Evolutionary conservation across 1,140 invertebrate genomes (phyloP), one percentile per base, ranked within the genome.

Genomic region (Stenopsyche tienmushanensis): DNA sequence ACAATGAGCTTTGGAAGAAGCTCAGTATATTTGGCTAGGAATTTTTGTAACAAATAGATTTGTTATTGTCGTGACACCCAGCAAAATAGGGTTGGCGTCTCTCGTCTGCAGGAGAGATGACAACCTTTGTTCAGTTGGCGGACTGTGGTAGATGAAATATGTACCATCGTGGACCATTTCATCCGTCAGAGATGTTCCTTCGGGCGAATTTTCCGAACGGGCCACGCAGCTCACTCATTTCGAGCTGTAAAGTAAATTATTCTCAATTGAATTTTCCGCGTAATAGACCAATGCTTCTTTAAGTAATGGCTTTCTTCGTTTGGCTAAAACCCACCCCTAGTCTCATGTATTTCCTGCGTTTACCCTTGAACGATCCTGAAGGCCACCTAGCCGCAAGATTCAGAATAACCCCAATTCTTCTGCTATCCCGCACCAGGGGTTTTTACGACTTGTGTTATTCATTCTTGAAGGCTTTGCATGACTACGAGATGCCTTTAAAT

Each of bases 251-350:
- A 62, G 45, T 62, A 62, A 62, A 62, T 62, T 62, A 52, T 62
- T 62, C 59, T 34, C 59, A 62, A 62, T 62, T 62, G 59, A 62
- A 62, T 62, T 62, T 62, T 62, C 59, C 59, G 59, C 45, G 47
- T 62, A 62, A 62, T 62, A 62, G 59, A 62, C 59, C 59, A 23
- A 62, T 62, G 45, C 54, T 42, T 57, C 54, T 42, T 21, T 57
- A 57, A 57, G 34, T 57, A 42, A 57, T 57, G 54, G 54, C 39
- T 20, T 5, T 20, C 34, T 18, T 15, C 21, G n/a, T 9, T 9
- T 17, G 2, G 41, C 2, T 42, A 9, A 1, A 3, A 1, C 41
- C 9, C 41, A 1, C 41, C 41, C 41, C 41, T 17, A 15, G 13
- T 9, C 18, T 9, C 1, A 49, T 9, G 9, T 21, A 3, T 49